Percentiles rank a stretch among this genome's conserved stretches.
phyloP scores from a whole-genome alignment of 2,888 invertebrate genomes.

The Papilio gigon region DNA sequence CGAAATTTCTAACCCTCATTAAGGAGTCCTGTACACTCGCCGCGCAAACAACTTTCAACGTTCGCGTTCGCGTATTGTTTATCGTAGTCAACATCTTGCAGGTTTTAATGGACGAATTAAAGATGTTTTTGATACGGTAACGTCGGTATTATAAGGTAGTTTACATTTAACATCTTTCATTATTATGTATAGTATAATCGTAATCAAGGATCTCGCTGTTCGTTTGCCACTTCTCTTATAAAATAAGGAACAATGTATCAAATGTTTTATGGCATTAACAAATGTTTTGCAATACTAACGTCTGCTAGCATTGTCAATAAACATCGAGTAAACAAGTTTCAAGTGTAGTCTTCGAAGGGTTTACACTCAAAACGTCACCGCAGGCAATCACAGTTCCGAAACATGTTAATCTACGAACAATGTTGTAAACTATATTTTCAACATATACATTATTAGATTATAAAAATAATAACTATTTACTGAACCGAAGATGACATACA shows the following conservation, averaged over 20 bases:
- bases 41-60: conserved; percentile 75
- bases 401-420: conserved; percentile 4
- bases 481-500: too few species aligned
- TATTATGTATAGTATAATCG: not conserved
- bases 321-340: conserved; percentile 45
- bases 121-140: conserved; percentile 63
- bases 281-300: conserved; percentile 39
- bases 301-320: conserved; percentile 61
- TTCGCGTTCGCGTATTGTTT: conserved; percentile 79
- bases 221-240: too few species aligned
- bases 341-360: conserved; percentile 51
- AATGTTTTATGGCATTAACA: too few species aligned
- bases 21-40: conserved; percentile 78
- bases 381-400: conserved; percentile 42
- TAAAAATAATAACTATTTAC: not conserved
- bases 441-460: not conserved
- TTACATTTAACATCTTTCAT: not conserved
- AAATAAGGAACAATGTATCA: too few species aligned
- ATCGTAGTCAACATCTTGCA: conserved; percentile 76
- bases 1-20: conserved; percentile 82
- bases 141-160: conserved; percentile 38
- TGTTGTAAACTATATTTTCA: not conserved
- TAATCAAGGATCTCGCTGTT: too few species aligned
- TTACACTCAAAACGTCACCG: conserved; percentile 60
- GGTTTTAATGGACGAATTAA: conserved; percentile 78